Base-by-base conservation (phyloP, 2,113 vertebrate species). In the Tamias sibiricus region DNA sequence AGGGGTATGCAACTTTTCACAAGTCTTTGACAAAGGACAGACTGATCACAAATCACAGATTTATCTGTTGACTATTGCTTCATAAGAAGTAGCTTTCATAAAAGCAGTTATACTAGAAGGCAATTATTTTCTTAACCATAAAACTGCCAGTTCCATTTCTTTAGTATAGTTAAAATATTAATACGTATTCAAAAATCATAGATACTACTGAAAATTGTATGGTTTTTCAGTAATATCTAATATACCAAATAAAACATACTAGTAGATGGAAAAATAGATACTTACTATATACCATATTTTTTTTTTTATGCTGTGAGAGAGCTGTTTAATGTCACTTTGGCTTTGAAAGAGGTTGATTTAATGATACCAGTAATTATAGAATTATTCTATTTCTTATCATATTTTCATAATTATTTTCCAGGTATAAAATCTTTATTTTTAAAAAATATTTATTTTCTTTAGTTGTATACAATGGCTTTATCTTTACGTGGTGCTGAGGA, bases 401-500 rank as follows among this genome's bases (percentile, higher is more conserved):
- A 75, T 90, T 98, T 87, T 95, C 10, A 91, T 87, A 96, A 97
- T 59, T 93, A 44, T 59, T 95, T 97, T 96, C 54, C 86, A 93
- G 77, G 57, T 86, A 10, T 69, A 98, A 97, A 92, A 35, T 28
- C 6, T 17, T 40, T 28, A 42, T n/a, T n/a, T n/a, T n/a, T n/a
- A n/a, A n/a, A n/a, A n/a, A n/a, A n/a, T n/a, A n/a, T n/a, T n/a
- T n/a, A n/a, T n/a, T n/a, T n/a, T n/a, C n/a, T n/a, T n/a, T n/a
- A n/a, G n/a, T n/a, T n/a, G n/a, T n/a, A n/a, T n/a, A n/a, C n/a
- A n/a, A n/a, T n/a, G n/a, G n/a, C n/a, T n/a, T n/a, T n/a, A n/a
- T n/a, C n/a, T n/a, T n/a, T n/a, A n/a, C n/a, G n/a, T n/a, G n/a
- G n/a, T n/a, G n/a, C n/a, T n/a, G n/a, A n/a, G n/a, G n/a, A n/a